Percentiles rank a stretch among this genome's conserved stretches.
Evolutionary conservation across 2,113 vertebrate genomes (phyloP).

Genomic region (Labeo rohita): DNA sequence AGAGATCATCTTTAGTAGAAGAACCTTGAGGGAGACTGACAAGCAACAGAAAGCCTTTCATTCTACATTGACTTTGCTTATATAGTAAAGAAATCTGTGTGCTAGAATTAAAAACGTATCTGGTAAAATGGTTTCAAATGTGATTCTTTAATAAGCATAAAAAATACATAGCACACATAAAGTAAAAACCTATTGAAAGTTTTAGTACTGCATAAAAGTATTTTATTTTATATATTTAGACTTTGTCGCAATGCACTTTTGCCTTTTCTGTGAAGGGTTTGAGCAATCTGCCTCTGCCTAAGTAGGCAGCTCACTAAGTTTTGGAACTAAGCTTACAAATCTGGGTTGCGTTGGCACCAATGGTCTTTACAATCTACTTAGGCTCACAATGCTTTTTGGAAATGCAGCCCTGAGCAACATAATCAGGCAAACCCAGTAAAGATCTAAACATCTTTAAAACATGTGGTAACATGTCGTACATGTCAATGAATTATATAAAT

Average conservation of each 20-base stretch:
- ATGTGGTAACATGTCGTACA: background rate
- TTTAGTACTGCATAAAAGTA: too few species aligned
- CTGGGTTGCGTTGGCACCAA: background rate
- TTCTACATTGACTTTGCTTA: background rate
- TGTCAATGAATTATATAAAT: background rate
- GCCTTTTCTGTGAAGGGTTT: too few species aligned
- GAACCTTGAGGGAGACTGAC: slow-evolving; percentile 2
- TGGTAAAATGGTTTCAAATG: background rate
- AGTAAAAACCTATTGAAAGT: too few species aligned
- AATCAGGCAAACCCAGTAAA: background rate
- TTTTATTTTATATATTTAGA: too few species aligned
- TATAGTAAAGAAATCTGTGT: background rate
- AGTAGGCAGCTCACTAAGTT: background rate
- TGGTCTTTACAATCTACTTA: background rate
- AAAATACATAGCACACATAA: background rate
- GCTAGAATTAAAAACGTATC: background rate
- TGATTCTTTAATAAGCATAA: background rate
- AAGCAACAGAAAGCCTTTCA: background rate
- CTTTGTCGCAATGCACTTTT: too few species aligned
- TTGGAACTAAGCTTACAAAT: background rate
- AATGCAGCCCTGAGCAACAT: background rate
- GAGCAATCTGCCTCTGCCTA: background rate
- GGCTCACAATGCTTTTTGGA: background rate
- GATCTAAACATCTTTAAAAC: background rate
- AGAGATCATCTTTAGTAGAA: background rate